Conservation (phyloP, 2,113 vertebrate species). For the Coptodon rendalli region DNA sequence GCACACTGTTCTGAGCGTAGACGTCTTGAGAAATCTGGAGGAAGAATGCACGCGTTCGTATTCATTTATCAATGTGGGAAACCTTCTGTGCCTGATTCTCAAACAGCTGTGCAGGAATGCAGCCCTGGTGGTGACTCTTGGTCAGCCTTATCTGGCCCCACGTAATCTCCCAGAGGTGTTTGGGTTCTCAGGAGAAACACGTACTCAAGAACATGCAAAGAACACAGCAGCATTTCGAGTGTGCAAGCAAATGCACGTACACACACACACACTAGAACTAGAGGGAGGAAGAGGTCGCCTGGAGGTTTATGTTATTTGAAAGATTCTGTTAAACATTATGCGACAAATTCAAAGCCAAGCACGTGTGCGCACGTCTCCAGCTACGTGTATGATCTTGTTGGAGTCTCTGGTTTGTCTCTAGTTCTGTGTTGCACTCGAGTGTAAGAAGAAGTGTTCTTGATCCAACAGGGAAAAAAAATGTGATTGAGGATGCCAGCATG, state of each 20-base stretch:
- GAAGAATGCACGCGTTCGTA: neutral
- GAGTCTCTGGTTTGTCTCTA: neutral
- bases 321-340: neutral
- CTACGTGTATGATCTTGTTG: neutral
- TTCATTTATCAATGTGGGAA: constrained; percentile 73
- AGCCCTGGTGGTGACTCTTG: constrained; percentile 28
- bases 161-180: constrained; percentile 51
- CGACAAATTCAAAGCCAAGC: neutral
- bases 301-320: neutral
- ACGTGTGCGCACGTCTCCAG: neutral
- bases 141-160: constrained; percentile 52
- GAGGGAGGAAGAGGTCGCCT: neutral
- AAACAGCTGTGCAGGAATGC: constrained; percentile 56
- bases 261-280: neutral
- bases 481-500: neutral
- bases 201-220: neutral
- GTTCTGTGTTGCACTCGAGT: neutral
- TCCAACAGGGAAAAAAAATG: neutral
- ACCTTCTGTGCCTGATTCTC: constrained; percentile 47
- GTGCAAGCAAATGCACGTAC: neutral
- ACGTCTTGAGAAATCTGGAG: neutral
- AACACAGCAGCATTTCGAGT: neutral
- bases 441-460: neutral
- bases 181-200: constrained; percentile 39
- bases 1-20: neutral